Base-by-base conservation (phyloP, 1,140 invertebrate genomes). In the Hylaeus volcanicus region DNA sequence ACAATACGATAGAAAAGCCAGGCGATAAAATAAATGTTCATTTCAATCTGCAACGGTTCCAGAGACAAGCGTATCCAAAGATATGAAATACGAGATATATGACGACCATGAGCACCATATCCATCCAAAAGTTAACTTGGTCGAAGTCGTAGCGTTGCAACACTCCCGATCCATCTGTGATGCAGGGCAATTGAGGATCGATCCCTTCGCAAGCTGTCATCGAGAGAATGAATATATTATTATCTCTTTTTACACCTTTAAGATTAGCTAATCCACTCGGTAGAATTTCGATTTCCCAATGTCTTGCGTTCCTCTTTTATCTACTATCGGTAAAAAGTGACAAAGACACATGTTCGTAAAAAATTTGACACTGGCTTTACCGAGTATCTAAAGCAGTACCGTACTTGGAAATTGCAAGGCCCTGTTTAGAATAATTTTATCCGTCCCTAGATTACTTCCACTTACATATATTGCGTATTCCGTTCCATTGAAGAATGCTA, bases 391-490 rank as follows among this genome's bases (percentile, higher is more conserved):
- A 26, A 26, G 26, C 26, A 26, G 26, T 26, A 26, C 26, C 26
- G 26, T 26, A 26, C 26, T 26, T 26, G 26, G 26, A 26, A 26
- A 26, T 26, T 26, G 26, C 26, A 26, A 26, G 26, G 26, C 26
- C 26, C 26, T 26, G 26, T 26, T 26, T 26, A 26, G 26, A 26
- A 26, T 26, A 26, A 26, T 26, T 26, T 26, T 26, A 26, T 26
- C 26, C 26, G 26, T 26, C 26, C 26, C 26, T 9, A 37, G 63
- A 68, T 71, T 14, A 68, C 61, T 14, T 77, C n/a, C n/a, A 94
- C 95, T 95, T 93, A 97, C 97, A 96, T 81, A 98, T 97, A 92
- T 97, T 96, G 51, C 94, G 93, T 14, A 97, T 93, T 41, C 95
- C 95, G 60, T 95, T 92, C 97, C 97, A 98, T 88, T 97, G 97